Evolutionary conservation across 2,888 invertebrate genomes (phyloP), one percentile per base, ranked within the genome.

Genomic region (Neelides folsomi): DNA sequence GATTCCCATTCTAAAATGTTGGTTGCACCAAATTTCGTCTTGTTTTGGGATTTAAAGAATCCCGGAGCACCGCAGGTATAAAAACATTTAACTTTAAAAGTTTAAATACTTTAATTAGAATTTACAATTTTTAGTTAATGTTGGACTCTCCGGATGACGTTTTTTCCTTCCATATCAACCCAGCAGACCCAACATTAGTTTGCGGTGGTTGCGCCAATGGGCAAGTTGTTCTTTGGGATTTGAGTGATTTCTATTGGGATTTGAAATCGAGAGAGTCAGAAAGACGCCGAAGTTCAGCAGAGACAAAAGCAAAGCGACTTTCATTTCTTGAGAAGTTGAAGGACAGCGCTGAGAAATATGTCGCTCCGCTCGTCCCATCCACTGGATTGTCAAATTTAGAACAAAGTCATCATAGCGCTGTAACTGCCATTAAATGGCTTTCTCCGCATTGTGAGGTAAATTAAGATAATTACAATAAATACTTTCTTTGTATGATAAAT

Each of bases 131-230:
- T 12, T 27, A 56, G 58, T 41, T 62, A 18, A 60, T 63, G 60
- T 51, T 63, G 36, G 63, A 63, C 49, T 58, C 60, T 12, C 63
- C 63, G 36, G 52, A 53, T 15, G 63, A 63, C 44, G 60, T 63
- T 3, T 63, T 60, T 34, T 59, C 56, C 9, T 56, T 60, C 39
- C 51, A 50, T 52, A 50, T 63, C 3, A 60, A 60, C 41, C 63
- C 63, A 2, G 58, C 60, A 1, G 63, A 63, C 36, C 60, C 63
- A 4, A 50, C 59, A 40, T 44, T 63, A 12, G 55, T 63, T 13
- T 58, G 60, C 36, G 63, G 63, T 1, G 63, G 63, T 7, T 63
- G 63, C 54, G 63, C 59, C 10, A 63, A 61, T 44, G 63, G 63
- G 4, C 63, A 63, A 52, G 56, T 63, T 2, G 61, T 56, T n/a